A percentile compares a stretch with the other conserved stretches of the same genome.
Conservation (phyloP, 1,140 invertebrate species). For the Drosophila ercepeae region DNA sequence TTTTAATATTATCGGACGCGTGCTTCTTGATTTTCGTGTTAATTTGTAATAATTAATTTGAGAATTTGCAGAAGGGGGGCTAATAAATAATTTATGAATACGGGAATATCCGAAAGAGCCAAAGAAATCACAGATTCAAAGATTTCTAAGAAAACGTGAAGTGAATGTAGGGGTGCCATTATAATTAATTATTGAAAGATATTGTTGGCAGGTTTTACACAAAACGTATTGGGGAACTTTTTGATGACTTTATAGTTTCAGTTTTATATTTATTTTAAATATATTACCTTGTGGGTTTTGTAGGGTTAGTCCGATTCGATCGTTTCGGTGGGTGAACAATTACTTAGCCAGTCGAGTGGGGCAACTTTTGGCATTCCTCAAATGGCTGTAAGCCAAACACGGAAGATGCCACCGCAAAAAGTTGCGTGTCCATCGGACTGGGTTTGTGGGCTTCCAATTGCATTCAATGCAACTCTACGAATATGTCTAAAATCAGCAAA, state of each 20-base stretch:
- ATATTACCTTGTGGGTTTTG: not conserved
- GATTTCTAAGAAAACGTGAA: slow-evolving; percentile 6
- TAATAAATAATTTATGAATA: slow-evolving; percentile 56
- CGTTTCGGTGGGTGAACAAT: slow-evolving; percentile 38
- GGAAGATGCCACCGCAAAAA: slow-evolving; percentile 39
- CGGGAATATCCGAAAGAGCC: slow-evolving; percentile 22
- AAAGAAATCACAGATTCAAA: slow-evolving; percentile 5
- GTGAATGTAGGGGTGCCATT: slow-evolving; percentile 14
- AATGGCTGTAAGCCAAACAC: slow-evolving; percentile 35
- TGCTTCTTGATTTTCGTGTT: slow-evolving; percentile 59
- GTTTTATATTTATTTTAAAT: not conserved
- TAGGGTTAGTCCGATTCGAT: slow-evolving; percentile 5
- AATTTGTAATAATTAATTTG: slow-evolving; percentile 76
- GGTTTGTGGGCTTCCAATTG: slow-evolving; percentile 43
- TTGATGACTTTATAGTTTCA: not conserved
- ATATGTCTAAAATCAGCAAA: slow-evolving; percentile 7
- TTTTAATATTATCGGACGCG: slow-evolving; percentile 55
- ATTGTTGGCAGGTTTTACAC: not conserved
- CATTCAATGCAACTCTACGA: slow-evolving; percentile 31
- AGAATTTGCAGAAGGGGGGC: slow-evolving; percentile 40
- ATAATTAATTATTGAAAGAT: not conserved
- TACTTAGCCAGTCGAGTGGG: slow-evolving; percentile 38
- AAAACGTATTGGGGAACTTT: not conserved
- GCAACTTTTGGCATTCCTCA: slow-evolving; percentile 28
- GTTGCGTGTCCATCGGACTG: slow-evolving; percentile 39